phyloP scores from a whole-genome alignment of 2,888 invertebrate genomes.

The Eremobia ochroleuca region DNA sequence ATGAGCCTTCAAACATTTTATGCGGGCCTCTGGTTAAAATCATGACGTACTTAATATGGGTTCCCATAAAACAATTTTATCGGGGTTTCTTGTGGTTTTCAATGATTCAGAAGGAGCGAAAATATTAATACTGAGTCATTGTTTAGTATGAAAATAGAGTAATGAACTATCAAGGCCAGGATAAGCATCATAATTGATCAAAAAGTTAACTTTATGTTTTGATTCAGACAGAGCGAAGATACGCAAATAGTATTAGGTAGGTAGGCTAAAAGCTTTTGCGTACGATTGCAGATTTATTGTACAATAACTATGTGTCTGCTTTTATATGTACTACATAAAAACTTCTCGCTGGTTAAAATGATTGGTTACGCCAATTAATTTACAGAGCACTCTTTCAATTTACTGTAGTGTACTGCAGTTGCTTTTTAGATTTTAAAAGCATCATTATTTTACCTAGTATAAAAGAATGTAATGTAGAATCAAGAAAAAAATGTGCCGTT shows the following conservation, averaged over 20 bases:
- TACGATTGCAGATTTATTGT: conserved; percentile 6
- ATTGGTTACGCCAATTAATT: background rate
- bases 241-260: background rate
- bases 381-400: background rate
- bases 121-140: conserved; percentile 37
- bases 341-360: background rate
- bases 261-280: conserved; percentile 47
- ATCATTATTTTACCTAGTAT: background rate
- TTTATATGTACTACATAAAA: conserved; percentile 4
- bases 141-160: conserved; percentile 43
- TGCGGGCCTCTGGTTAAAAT: conserved; percentile 43
- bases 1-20: conserved; percentile 41
- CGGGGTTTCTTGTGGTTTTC: conserved; percentile 56
- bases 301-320: conserved; percentile 13
- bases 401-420: too few species aligned
- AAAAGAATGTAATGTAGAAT: background rate
- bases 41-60: conserved; percentile 39
- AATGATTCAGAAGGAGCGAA: conserved; percentile 56
- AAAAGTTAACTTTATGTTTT: conserved; percentile 19
- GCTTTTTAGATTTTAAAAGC: background rate
- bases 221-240: conserved; percentile 14
- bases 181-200: background rate
- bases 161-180: conserved; percentile 51
- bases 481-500: background rate
- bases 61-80: conserved; percentile 53